These are phyloP conservation scores for Oceanites oceanicus DNA, from an alignment of 2,113 vertebrate genomes.

Conservation along the genomic window DNA sequence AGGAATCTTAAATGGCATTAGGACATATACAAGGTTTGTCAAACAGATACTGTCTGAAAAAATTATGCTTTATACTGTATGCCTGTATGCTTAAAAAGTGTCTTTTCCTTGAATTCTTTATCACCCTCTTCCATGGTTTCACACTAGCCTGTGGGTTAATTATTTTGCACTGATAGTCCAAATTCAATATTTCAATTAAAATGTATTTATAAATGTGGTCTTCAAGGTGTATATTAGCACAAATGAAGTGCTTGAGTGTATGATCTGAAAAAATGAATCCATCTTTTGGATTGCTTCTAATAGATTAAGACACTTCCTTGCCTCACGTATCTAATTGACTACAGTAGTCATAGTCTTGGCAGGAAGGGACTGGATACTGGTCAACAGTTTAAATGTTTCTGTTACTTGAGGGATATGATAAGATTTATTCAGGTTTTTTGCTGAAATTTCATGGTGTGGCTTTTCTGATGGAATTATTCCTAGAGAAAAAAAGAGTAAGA, in stretches of 20 bases:
- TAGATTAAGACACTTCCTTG: constrained; percentile 38
- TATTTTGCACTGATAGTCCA: constrained; percentile 72
- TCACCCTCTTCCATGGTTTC: background rate
- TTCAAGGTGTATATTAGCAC: constrained; percentile 61
- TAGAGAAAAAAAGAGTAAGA: background rate
- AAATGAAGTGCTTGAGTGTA: constrained; percentile 10
- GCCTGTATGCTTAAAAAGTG: background rate
- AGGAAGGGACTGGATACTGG: background rate
- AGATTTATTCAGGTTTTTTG: background rate
- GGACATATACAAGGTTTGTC: background rate
- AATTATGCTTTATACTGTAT: background rate
- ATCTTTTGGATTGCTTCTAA: constrained; percentile 9
- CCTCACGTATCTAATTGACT: constrained; percentile 10
- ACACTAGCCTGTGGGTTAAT: constrained; percentile 66
- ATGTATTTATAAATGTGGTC: constrained; percentile 63
- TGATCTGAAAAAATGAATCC: constrained; percentile 44
- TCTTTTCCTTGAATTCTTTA: constrained; percentile 10
- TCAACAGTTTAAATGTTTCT: background rate
- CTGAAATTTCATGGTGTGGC: background rate
- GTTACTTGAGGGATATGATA: background rate
- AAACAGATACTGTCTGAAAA: background rate
- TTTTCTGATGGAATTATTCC: background rate
- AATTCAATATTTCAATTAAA: constrained; percentile 68
- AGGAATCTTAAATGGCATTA: background rate
- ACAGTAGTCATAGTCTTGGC: background rate